Percentiles rank a stretch among this genome's conserved stretches.
Conservation (phyloP, 2,113 vertebrate species). For the Bagarius yarrelli region DNA sequence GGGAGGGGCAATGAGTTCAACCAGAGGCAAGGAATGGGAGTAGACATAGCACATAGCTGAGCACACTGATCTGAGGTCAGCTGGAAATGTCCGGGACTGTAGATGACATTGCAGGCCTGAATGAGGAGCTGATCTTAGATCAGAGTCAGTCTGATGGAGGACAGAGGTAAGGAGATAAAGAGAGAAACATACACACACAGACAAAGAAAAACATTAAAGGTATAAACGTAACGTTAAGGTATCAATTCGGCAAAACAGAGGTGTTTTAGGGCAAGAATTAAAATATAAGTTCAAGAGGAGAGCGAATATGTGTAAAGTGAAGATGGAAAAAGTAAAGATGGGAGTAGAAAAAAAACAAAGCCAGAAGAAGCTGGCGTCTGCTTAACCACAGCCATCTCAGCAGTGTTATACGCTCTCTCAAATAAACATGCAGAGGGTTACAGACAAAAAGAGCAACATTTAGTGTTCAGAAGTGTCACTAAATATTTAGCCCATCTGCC, state of each 20-base stretch:
- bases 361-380: neutral
- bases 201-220: neutral
- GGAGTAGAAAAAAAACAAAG: constrained; percentile 23
- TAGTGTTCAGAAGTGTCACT: neutral
- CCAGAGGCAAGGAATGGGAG: constrained; percentile 31
- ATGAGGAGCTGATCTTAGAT: constrained; percentile 2
- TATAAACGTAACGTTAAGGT: neutral
- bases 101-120: neutral
- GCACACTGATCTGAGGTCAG: neutral
- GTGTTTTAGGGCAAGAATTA: neutral
- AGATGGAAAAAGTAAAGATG: constrained; percentile 33
- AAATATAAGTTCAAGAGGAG: neutral
- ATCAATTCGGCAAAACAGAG: neutral
- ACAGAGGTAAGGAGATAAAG: neutral
- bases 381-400: constrained; percentile 25
- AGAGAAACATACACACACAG: neutral
- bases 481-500: neutral
- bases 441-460: neutral
- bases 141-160: neutral
- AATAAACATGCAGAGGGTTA: constrained; percentile 11
- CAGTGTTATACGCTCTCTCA: neutral
- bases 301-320: neutral
- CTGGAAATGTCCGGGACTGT: neutral
- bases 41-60: neutral
- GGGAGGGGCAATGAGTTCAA: constrained; percentile 26